These are phyloP conservation scores for Aleiodes sp. DNA, from an alignment of 1,140 invertebrate genomes.

Conservation along the genomic window DNA sequence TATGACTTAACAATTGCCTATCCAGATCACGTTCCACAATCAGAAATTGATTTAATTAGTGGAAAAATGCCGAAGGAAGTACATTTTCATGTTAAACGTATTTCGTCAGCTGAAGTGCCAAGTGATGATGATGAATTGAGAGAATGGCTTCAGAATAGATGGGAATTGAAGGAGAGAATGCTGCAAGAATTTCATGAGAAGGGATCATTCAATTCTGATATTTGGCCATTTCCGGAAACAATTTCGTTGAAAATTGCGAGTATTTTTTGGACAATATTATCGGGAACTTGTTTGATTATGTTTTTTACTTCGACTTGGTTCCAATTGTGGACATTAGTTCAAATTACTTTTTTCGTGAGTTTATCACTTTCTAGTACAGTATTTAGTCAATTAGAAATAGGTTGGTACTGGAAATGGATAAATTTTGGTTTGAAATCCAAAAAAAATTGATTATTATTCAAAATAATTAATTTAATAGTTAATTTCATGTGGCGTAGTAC, in stretches of 20 bases:
- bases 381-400: slow-evolving; percentile 69
- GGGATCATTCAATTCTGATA: slow-evolving; percentile 58
- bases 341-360: slow-evolving; percentile 63
- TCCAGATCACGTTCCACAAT: slow-evolving; percentile 74
- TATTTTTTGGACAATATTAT: slow-evolving; percentile 68
- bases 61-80: slow-evolving; percentile 78
- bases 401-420: slow-evolving; percentile 61
- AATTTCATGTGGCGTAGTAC: slow-evolving; percentile 11
- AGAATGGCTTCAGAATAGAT: slow-evolving; percentile 76
- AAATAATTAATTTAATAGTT: neutral
- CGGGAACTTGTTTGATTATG: slow-evolving; percentile 56
- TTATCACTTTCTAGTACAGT: slow-evolving; percentile 66
- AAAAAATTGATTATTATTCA: slow-evolving; percentile 17
- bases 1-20: slow-evolving; percentile 86
- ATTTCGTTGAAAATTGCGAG: slow-evolving; percentile 66
- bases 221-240: slow-evolving; percentile 49
- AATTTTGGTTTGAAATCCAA: neutral
- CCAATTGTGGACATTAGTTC: slow-evolving; percentile 63
- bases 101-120: slow-evolving; percentile 70
- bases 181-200: slow-evolving; percentile 70
- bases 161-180: slow-evolving; percentile 75
- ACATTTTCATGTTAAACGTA: slow-evolving; percentile 80
- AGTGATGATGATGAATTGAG: slow-evolving; percentile 68
- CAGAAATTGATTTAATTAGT: slow-evolving; percentile 72
- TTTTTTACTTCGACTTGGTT: slow-evolving; percentile 63